Evolutionary conservation across 1,140 invertebrate species (phyloP).

Genomic region (Trichonephila clavata): DNA sequence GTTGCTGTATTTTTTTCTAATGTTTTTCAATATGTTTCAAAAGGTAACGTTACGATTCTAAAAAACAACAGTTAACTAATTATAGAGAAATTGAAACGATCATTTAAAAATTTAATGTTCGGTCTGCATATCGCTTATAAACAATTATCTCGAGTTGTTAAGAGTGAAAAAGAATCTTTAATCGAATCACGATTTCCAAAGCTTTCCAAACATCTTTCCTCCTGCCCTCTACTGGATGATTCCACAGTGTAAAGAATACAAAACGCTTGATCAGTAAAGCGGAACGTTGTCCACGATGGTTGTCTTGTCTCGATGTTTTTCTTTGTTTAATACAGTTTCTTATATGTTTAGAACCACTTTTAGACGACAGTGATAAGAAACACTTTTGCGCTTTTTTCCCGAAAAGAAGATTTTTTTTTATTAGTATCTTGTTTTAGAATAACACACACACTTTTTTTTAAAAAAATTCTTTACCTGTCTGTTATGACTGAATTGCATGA

Average conservation of each 20-base stretch:
- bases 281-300: conserved; percentile 1
- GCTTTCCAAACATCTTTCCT: background rate
- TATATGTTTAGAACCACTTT: background rate
- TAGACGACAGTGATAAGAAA: background rate
- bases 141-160: too few relatives aligned
- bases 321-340: background rate
- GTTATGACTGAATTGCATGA: too few relatives aligned
- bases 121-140: too few relatives aligned
- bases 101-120: too few relatives aligned
- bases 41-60: too few relatives aligned
- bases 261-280: conserved; percentile 6
- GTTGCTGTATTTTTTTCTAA: too few relatives aligned
- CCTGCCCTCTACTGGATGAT: background rate
- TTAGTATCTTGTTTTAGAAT: conserved; percentile 4
- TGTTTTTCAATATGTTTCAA: too few relatives aligned
- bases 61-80: too few relatives aligned
- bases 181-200: background rate
- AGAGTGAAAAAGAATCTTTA: background rate
- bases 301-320: background rate
- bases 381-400: background rate
- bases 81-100: too few relatives aligned
- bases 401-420: background rate
- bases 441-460: background rate
- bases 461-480: too few relatives aligned
- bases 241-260: background rate